Conservation (phyloP, 2,888 invertebrate genomes). For the Nomada goodeniana region DNA sequence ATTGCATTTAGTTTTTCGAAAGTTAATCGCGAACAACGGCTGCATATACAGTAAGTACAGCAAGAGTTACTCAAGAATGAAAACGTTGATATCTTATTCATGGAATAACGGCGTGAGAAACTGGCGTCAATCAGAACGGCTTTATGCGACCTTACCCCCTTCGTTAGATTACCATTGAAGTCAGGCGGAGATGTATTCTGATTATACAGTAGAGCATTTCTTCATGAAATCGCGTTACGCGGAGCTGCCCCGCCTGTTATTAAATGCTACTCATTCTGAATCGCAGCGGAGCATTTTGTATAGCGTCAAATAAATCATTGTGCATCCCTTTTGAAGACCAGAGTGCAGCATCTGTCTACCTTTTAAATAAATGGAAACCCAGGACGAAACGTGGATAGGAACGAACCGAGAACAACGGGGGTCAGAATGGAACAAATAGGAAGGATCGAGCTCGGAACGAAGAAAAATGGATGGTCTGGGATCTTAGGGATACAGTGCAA, state of each 20-base stretch:
- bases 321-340: neutral
- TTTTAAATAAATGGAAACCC: conserved; percentile 12
- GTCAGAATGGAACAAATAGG: conserved; percentile 23
- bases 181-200: neutral
- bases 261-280: conserved; percentile 11
- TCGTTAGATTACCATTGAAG: conserved; percentile 9
- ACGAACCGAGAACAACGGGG: neutral
- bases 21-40: too few relatives aligned
- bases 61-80: neutral
- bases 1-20: too few relatives aligned
- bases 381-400: conserved; percentile 15
- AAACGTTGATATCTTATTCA: conserved; percentile 3
- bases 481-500: conserved; percentile 27
- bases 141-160: conserved; percentile 11
- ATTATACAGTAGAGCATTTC: conserved; percentile 9
- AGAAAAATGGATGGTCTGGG: conserved; percentile 41
- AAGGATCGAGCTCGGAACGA: conserved; percentile 28
- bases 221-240: neutral
- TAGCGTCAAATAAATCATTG: neutral
- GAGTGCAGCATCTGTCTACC: neutral
- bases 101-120: conserved; percentile 19
- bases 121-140: conserved; percentile 10
- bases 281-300: neutral
- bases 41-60: too few relatives aligned
- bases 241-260: neutral